phyloP scores from a whole-genome alignment of 1,140 invertebrate species.

The Pogonus chalceus region DNA sequence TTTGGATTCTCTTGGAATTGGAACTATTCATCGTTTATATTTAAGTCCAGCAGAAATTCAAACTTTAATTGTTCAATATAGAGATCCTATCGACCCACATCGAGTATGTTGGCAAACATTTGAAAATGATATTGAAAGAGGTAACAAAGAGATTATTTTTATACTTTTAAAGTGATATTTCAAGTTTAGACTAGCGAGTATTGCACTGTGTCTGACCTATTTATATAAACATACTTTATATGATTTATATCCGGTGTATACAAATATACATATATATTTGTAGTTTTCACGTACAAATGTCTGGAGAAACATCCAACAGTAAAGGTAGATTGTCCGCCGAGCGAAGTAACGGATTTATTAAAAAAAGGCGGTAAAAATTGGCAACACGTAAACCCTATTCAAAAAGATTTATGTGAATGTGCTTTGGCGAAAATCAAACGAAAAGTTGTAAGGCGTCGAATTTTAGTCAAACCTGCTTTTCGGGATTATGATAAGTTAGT shows the following conservation, averaged over 20 bases:
- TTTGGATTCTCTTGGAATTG: constrained; percentile 50
- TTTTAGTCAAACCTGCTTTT: constrained; percentile 52
- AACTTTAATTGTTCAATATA: constrained; percentile 46
- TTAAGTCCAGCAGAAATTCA: constrained; percentile 46
- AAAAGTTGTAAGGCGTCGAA: constrained; percentile 38
- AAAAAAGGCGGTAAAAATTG: constrained; percentile 39
- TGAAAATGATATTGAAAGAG: constrained; percentile 52
- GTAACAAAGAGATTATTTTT: no score
- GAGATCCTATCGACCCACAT: constrained; percentile 50
- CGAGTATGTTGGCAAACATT: constrained; percentile 59
- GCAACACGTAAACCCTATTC: constrained; percentile 31
- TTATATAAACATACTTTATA: background rate
- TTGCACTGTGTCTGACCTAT: no score
- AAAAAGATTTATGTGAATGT: constrained; percentile 43
- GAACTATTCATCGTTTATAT: constrained; percentile 38
- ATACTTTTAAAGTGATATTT: no score
- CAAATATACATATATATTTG: no score
- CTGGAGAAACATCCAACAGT: constrained; percentile 51
- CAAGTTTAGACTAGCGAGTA: no score
- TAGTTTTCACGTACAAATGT: constrained; percentile 5
- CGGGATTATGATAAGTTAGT: constrained; percentile 52
- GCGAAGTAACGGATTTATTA: constrained; percentile 36
- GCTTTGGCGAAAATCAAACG: constrained; percentile 40
- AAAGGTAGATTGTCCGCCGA: constrained; percentile 35
- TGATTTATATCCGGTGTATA: no score